A percentile compares a stretch with the other conserved stretches of the same genome.
These are phyloP conservation scores for Dendronephthya gigantea DNA, from an alignment of 64 coral and sea anemone species.

Conservation along the genomic window DNA sequence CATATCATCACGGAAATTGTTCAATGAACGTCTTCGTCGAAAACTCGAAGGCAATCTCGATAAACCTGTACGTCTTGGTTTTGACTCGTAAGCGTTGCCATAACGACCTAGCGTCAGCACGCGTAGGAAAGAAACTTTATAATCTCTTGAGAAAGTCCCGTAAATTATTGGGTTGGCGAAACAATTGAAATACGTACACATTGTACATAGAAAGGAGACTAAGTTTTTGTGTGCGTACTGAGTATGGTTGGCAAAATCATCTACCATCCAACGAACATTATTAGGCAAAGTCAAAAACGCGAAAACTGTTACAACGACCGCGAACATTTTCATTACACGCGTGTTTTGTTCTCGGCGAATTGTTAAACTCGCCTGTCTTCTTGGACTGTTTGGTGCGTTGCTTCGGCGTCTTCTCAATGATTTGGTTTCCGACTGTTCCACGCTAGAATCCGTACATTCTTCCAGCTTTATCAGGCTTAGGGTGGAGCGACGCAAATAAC, in stretches of 20 bases:
- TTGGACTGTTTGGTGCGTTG: background rate
- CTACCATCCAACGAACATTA: background rate
- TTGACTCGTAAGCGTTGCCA: background rate
- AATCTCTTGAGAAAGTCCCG: background rate
- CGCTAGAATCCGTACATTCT: background rate
- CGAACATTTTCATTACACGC: slow-evolving; percentile 10
- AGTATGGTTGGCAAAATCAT: background rate
- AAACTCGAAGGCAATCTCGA: background rate
- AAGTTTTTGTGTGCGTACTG: background rate
- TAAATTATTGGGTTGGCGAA: background rate
- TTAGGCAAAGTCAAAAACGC: background rate
- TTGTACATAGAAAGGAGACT: background rate
- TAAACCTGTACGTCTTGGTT: background rate
- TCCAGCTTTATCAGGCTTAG: background rate
- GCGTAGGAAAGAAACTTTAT: background rate
- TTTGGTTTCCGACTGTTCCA: background rate
- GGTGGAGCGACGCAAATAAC: background rate
- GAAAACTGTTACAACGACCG: background rate
- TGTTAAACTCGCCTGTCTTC: background rate
- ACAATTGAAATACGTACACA: background rate
- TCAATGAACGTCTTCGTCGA: background rate
- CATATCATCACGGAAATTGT: background rate
- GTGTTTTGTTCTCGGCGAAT: background rate
- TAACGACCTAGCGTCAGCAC: background rate
- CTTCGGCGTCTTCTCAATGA: background rate